phyloP scores from a whole-genome alignment of 2,888 invertebrate species.

The Archips xylosteana region DNA sequence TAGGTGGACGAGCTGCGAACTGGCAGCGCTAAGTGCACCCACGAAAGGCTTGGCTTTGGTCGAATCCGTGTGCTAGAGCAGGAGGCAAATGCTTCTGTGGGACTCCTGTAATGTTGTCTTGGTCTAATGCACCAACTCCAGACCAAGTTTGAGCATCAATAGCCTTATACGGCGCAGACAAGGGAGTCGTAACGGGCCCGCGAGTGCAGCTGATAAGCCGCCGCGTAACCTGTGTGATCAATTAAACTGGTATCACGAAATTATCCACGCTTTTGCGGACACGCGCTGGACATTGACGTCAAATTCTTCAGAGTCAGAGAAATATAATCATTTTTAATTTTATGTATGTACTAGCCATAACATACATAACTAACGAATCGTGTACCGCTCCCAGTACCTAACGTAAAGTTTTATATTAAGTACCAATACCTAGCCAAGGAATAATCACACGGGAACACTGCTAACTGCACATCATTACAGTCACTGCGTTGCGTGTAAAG shows the following conservation, averaged over 20 bases:
- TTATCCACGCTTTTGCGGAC: slow-evolving; percentile 28
- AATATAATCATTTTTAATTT: not conserved
- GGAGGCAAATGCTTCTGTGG: not conserved
- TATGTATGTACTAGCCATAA: too few species aligned
- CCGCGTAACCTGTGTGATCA: slow-evolving; percentile 52
- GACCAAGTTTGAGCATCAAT: slow-evolving; percentile 3
- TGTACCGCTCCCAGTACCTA: not conserved
- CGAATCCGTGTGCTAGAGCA: not conserved
- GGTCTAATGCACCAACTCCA: not conserved
- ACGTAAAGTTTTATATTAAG: not conserved
- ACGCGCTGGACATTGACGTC: not conserved
- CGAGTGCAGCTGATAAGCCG: slow-evolving; percentile 56
- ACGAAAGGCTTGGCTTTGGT: slow-evolving; percentile 26
- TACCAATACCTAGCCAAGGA: not conserved
- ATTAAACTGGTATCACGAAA: slow-evolving; percentile 52
- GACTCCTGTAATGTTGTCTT: slow-evolving; percentile 5
- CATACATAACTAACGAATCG: not conserved
- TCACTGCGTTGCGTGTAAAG: not conserved
- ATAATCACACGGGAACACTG: slow-evolving; percentile 4
- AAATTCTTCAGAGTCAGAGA: not conserved
- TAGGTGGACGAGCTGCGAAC: slow-evolving; percentile 68
- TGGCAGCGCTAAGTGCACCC: slow-evolving; percentile 53
- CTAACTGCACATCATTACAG: slow-evolving; percentile 4
- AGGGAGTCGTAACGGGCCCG: slow-evolving; percentile 64
- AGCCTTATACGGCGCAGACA: slow-evolving; percentile 47